phyloP scores from a whole-genome alignment of 2,113 vertebrate genomes.

The Ictalurus furcatus region DNA sequence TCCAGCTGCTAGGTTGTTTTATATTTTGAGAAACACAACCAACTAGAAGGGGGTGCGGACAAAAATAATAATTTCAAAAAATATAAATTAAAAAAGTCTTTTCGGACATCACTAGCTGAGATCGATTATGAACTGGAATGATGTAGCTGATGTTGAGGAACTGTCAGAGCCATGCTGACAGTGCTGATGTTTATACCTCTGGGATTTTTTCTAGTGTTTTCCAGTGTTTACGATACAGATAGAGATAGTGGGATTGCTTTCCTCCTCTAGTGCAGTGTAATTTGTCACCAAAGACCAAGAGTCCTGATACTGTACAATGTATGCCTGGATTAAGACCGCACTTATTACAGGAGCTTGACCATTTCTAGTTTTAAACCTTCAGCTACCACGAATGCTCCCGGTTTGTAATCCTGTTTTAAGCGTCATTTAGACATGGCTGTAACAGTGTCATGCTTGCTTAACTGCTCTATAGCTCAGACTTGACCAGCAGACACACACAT shows the following conservation, averaged over 20 bases:
- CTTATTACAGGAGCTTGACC: not conserved
- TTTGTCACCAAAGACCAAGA: not conserved
- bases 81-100: not conserved
- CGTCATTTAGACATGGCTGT: not conserved
- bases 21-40: not conserved
- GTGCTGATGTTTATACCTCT: not conserved
- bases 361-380: not conserved
- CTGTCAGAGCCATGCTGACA: not conserved
- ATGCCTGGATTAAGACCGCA: not conserved
- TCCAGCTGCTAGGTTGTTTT: not conserved
- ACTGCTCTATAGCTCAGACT: not conserved
- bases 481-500: not conserved
- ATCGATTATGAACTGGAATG: not conserved
- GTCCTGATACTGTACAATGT: not conserved
- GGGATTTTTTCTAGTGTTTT: not conserved
- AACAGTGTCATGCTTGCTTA: not conserved
- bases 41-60: not conserved
- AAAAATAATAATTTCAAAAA: not conserved
- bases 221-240: not conserved
- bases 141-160: not conserved
- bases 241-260: not conserved
- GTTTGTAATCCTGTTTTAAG: not conserved
- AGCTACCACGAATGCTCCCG: too few relatives aligned
- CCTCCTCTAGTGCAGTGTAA: not conserved
- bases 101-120: not conserved